These are phyloP conservation scores for Staurois parvus DNA, from an alignment of 2,797 vertebrate species.

Conservation along the genomic window DNA sequence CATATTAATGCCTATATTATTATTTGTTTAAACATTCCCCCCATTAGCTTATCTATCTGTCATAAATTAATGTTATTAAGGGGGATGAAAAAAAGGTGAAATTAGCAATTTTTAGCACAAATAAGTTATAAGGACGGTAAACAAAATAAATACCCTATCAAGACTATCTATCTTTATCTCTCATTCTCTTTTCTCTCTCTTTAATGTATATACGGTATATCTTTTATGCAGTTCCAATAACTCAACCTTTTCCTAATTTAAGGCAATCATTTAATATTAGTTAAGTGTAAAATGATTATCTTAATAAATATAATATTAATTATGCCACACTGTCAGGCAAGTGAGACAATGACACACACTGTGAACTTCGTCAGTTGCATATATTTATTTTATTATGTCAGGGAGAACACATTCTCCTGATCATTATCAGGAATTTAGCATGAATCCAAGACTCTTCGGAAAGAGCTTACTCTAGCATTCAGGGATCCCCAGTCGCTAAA, in stretches of 20 bases:
- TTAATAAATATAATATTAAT: neutral
- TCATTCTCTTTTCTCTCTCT: neutral
- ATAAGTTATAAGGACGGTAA: too few species aligned
- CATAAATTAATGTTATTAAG: too few species aligned
- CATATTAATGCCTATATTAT: too few species aligned
- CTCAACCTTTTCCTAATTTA: neutral
- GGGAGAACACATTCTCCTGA: conserved; percentile 8
- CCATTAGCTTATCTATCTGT: too few species aligned
- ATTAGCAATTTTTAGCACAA: too few species aligned
- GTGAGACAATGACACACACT: neutral
- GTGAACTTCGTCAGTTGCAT: neutral
- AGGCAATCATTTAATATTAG: neutral
- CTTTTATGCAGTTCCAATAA: too few species aligned
- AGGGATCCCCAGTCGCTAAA: conserved; percentile 61
- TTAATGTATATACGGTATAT: neutral
- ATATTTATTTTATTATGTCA: conserved; percentile 32
- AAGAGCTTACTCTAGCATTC: conserved; percentile 64
- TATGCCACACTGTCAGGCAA: neutral
- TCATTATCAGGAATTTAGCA: conserved; percentile 18
- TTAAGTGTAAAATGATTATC: too few species aligned
- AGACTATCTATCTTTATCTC: too few species aligned
- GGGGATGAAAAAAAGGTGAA: too few species aligned
- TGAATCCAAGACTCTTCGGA: conserved; percentile 59
- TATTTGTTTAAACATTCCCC: too few species aligned
- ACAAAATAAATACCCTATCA: too few species aligned